Base-by-base conservation (phyloP, 2,113 vertebrate genomes). In the Loxodonta africana region DNA sequence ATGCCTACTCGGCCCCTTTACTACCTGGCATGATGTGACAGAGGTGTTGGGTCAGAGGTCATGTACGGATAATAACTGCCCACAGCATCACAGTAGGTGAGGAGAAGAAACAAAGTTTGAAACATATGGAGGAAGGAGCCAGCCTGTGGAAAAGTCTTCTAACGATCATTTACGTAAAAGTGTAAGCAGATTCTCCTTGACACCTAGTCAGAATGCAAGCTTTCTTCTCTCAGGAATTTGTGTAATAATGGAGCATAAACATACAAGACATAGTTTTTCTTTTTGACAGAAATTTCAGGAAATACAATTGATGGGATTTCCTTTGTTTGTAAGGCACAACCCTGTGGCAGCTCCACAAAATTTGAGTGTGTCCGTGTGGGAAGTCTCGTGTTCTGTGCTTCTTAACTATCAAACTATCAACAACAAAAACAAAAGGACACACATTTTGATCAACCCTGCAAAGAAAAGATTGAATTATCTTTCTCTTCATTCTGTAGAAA, bases 401-500 rank as follows among this genome's bases (percentile, higher is more conserved):
- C 28, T 77, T 60, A 83, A 73, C 37, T 46, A 73, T 67, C 26
- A 67, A 69, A 69, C 30, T 33, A 69, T 17, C 4, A 78, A 82
- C 62, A 71, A 82, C 71, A 41, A 83, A 85, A 46, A 77, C 53
- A 94, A 89, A 77, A 8, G 33, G 28, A 69, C 65, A 62, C 18
- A 69, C 65, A 30, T 33, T 80, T 74, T 57, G 15, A 73, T 84
- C 44, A 91, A 41, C 6, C 4, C 46, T 77, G 21, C 12, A 90
- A 90, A 87, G 15, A 10, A n/a, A 78, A 86, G 26, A 85, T 37
- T 67, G 30, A 14, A 62, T 69, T 81, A 30, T 84, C 30, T 53
- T 92, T 90, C 69, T 83, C 26, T 92, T 69, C 14, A 74, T 57
- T 80, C 46, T 71, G 20, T 77, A 86, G 14, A 87, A 87, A 91